phyloP scores from a whole-genome alignment of 1,140 invertebrate genomes.

The Oreohelix idahoensis region DNA sequence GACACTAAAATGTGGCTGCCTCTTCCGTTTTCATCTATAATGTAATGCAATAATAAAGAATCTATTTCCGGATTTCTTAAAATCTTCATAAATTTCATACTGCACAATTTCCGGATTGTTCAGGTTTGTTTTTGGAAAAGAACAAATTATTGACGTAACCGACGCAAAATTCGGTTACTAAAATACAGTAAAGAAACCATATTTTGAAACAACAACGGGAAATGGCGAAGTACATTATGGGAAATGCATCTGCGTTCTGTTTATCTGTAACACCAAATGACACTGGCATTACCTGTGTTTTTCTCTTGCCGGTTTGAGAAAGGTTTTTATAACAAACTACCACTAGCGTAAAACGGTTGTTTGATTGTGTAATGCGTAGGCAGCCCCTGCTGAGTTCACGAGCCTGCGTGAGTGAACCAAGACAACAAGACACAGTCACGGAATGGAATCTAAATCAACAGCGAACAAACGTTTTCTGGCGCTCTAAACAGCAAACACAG shows the following conservation, averaged over 20 bases:
- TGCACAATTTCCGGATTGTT: too few relatives aligned
- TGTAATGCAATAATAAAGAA: too few relatives aligned
- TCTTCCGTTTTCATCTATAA: too few relatives aligned
- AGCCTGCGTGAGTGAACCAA: background rate
- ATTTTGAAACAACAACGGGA: constrained; percentile 1
- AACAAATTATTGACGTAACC: background rate
- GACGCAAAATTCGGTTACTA: background rate
- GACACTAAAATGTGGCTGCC: too few relatives aligned
- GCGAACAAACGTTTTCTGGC: background rate
- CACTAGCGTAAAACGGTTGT: background rate
- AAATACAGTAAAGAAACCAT: background rate
- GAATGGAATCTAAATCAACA: background rate
- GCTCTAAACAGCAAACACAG: constrained; percentile 5
- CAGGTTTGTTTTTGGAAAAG: too few relatives aligned
- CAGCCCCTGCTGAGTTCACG: background rate
- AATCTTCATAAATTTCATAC: too few relatives aligned
- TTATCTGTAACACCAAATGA: background rate
- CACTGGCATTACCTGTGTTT: background rate
- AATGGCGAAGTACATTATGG: background rate
- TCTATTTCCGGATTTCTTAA: too few relatives aligned
- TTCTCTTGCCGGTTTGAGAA: background rate
- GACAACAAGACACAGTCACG: background rate
- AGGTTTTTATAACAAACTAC: background rate
- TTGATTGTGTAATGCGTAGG: background rate
- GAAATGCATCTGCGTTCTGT: background rate